Evolutionary conservation across 2,888 invertebrate genomes (phyloP).

Genomic region (Thera britannica): DNA sequence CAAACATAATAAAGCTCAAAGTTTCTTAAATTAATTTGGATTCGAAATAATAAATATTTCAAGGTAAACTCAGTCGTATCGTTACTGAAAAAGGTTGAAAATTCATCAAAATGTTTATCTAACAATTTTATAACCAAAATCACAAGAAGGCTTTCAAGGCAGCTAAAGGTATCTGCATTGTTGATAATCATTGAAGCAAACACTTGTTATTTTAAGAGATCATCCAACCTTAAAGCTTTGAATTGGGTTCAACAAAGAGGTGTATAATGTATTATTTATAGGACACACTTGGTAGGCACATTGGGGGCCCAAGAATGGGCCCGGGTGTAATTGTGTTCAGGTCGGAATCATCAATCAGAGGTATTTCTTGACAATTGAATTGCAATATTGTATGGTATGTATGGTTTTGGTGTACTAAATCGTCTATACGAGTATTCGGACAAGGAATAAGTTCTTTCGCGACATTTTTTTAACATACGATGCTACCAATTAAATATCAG

Average conservation of each 20-base stretch:
- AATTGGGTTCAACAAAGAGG: slow-evolving; percentile 77
- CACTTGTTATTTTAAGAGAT: slow-evolving; percentile 86
- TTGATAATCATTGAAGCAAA: slow-evolving; percentile 85
- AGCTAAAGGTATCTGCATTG: slow-evolving; percentile 82
- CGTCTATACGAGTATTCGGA: slow-evolving; percentile 13
- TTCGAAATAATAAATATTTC: neutral
- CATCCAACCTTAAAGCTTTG: slow-evolving; percentile 82
- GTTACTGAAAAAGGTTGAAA: slow-evolving; percentile 1
- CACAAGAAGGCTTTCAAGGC: slow-evolving; percentile 76
- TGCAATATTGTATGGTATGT: slow-evolving; percentile 57
- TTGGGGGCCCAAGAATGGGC: slow-evolving; percentile 64
- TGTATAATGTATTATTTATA: slow-evolving; percentile 84
- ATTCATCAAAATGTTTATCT: neutral
- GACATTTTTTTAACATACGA: neutral
- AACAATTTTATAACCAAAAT: slow-evolving; percentile 47
- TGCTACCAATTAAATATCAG: too few relatives aligned
- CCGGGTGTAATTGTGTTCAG: slow-evolving; percentile 59
- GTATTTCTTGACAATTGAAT: slow-evolving; percentile 68
- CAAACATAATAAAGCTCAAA: slow-evolving; percentile 24
- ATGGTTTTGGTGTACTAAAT: slow-evolving; percentile 47
- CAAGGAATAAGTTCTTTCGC: neutral
- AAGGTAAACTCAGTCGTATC: slow-evolving; percentile 32
- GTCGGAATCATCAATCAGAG: slow-evolving; percentile 71
- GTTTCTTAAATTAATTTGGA: slow-evolving; percentile 13
- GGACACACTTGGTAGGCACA: slow-evolving; percentile 80